A percentile compares a stretch with the other conserved stretches of the same genome.
phyloP scores from a whole-genome alignment of 2,113 vertebrate genomes.

The Cheilinus undulatus region DNA sequence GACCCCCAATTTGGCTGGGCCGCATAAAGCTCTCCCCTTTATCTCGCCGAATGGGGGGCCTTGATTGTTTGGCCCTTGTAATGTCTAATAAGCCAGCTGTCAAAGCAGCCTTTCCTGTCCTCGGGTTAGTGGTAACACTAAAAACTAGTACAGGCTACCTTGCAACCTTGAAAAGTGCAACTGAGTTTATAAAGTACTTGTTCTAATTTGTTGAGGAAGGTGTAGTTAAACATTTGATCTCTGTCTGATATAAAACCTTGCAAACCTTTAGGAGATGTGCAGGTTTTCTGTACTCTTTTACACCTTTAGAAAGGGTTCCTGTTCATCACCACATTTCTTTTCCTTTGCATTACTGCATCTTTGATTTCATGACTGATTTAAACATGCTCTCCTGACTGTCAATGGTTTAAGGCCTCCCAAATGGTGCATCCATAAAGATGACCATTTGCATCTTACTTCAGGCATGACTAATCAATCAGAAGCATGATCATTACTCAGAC shows the following conservation, averaged over 20 bases:
- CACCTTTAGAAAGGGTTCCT: not conserved
- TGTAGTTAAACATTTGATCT: not conserved
- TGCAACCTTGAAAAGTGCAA: not conserved
- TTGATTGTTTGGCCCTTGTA: too few relatives aligned
- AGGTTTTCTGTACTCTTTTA: not conserved
- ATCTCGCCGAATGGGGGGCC: too few relatives aligned
- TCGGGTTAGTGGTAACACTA: too few relatives aligned
- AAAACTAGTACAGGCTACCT: too few relatives aligned
- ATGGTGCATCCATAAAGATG: not conserved
- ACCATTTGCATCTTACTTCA: conserved; percentile 36
- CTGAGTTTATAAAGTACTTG: conserved; percentile 11
- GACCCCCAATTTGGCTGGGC: too few relatives aligned
- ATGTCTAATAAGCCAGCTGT: too few relatives aligned
- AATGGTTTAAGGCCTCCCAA: not conserved
- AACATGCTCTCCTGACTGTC: not conserved
- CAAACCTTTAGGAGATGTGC: too few relatives aligned
- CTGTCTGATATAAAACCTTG: too few relatives aligned
- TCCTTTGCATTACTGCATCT: not conserved
- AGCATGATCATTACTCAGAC: conserved; percentile 5
- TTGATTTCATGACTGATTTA: conserved; percentile 8
- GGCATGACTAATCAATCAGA: conserved; percentile 43
- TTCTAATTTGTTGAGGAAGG: not conserved
- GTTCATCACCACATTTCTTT: not conserved
- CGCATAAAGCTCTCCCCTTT: too few relatives aligned
- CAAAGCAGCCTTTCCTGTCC: too few relatives aligned